These are phyloP conservation scores for Smutsia temminckii DNA, from an alignment of 2,797 vertebrate species.

Conservation along the genomic window DNA sequence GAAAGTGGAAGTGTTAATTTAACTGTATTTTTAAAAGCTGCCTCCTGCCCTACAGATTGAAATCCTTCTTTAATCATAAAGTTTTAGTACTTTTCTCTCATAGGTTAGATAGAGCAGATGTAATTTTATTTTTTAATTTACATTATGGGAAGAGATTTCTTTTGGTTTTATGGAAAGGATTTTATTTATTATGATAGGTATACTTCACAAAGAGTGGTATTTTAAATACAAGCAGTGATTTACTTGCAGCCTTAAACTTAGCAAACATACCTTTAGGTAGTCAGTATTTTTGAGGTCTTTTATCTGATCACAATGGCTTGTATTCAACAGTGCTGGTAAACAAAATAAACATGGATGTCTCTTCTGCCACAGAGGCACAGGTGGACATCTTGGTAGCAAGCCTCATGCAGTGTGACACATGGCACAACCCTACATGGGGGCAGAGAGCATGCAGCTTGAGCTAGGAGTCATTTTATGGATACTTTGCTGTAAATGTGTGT, in stretches of 20 bases:
- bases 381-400: slow-evolving; percentile 86
- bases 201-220: neutral
- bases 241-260: slow-evolving; percentile 20
- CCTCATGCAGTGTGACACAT: slow-evolving; percentile 89
- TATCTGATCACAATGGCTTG: neutral
- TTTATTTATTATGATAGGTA: slow-evolving; percentile 27
- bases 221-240: neutral
- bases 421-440: slow-evolving; percentile 88
- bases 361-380: slow-evolving; percentile 83
- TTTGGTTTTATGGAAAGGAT: neutral
- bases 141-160: neutral
- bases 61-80: slow-evolving; percentile 15
- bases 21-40: slow-evolving; percentile 19
- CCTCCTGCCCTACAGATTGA: neutral
- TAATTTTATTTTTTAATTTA: slow-evolving; percentile 55
- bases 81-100: slow-evolving; percentile 37
- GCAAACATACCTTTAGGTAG: neutral
- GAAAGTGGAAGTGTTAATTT: slow-evolving; percentile 11
- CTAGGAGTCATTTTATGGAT: slow-evolving; percentile 77
- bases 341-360: slow-evolving; percentile 58
- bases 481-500: slow-evolving; percentile 72
- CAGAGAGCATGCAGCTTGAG: slow-evolving; percentile 83
- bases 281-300: slow-evolving; percentile 42
- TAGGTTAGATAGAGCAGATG: slow-evolving; percentile 20
- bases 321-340: slow-evolving; percentile 54